Conservation (phyloP, 1,140 invertebrate species). For the Holcopasites calliopsidis region DNA sequence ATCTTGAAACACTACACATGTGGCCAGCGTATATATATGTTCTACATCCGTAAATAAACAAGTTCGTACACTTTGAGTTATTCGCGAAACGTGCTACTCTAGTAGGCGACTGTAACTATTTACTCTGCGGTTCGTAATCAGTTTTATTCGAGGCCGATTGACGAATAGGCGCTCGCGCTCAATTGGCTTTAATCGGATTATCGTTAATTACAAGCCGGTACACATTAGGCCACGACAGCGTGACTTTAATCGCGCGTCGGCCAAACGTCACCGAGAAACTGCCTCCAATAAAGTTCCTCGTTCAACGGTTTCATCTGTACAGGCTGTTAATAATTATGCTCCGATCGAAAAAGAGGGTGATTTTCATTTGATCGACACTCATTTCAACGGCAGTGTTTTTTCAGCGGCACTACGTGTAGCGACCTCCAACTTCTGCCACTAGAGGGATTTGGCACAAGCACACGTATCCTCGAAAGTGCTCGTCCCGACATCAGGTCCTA, state of each 20-base stretch:
- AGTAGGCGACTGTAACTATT: conserved; percentile 12
- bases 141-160: conserved; percentile 22
- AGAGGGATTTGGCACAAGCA: too few relatives aligned
- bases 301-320: too few relatives aligned
- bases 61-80: background rate
- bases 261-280: background rate
- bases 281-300: too few relatives aligned
- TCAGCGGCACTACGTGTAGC: too few relatives aligned
- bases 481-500: too few relatives aligned
- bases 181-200: conserved; percentile 68
- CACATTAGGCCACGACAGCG: conserved; percentile 13
- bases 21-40: too few relatives aligned
- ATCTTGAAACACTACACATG: background rate
- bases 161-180: conserved; percentile 22
- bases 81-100: background rate
- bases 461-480: too few relatives aligned
- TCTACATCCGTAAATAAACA: background rate
- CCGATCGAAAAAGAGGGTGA: too few relatives aligned
- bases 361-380: too few relatives aligned
- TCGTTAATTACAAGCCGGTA: conserved; percentile 54
- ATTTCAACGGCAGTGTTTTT: too few relatives aligned
- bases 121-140: conserved; percentile 48
- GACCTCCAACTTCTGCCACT: too few relatives aligned
- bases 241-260: background rate
- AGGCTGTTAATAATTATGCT: too few relatives aligned